These are phyloP conservation scores for Pteria penguin DNA, from an alignment of 2,888 invertebrate genomes.

Conservation along the genomic window DNA sequence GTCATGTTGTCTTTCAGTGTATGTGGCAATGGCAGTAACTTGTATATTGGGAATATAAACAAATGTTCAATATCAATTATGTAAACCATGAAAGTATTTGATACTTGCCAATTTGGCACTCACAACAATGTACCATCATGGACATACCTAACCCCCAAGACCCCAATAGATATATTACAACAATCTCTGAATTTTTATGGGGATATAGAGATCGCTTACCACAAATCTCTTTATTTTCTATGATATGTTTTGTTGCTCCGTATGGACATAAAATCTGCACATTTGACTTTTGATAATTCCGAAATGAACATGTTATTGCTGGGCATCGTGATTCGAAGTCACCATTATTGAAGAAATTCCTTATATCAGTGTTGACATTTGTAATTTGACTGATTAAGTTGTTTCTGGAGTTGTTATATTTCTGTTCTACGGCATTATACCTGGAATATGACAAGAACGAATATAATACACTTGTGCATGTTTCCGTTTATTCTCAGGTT, in stretches of 20 bases:
- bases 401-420: not conserved
- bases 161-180: no score
- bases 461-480: no score
- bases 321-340: not conserved
- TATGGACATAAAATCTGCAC: not conserved
- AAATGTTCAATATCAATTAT: no score
- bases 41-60: no score
- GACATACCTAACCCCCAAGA: no score
- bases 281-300: not conserved
- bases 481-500: no score
- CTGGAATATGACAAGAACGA: not conserved
- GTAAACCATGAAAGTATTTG: no score
- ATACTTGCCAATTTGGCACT: no score
- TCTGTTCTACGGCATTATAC: not conserved
- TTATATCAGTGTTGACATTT: not conserved
- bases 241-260: not conserved
- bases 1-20: no score
- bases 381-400: not conserved
- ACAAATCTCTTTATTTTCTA: not conserved
- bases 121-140: no score
- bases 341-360: not conserved
- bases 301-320: not conserved
- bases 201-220: not conserved
- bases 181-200: no score
- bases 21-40: no score